Evolutionary conservation across 30 jellyfish, hydroid and myxozoan genomes (phyloP), one percentile per base, ranked within the genome.

Genomic region (Haliclystus octoradiatus): DNA sequence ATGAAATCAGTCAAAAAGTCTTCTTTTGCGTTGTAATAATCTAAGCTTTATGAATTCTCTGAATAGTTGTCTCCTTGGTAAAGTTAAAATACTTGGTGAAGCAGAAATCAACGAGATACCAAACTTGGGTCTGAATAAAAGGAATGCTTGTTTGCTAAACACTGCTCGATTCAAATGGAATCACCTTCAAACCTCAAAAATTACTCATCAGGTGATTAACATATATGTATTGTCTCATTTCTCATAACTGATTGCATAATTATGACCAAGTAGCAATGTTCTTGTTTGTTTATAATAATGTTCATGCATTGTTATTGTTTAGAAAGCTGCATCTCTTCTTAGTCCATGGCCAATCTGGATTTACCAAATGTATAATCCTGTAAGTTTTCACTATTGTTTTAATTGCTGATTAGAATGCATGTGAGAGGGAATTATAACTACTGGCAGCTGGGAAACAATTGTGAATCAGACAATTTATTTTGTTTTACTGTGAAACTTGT

Each of bases 301-400:
- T n/a, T 9, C 60, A 9, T 46, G 60, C n/a, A n/a, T 65, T 19
- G 0, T 73, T 29, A 30, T 53, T 15, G 34, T 78, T 9, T 68
- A 85, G 96, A 67, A 67, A 14, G 80, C 87, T 15, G 47, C 76
- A 31, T 65, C 94, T 19, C 68, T 90, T 26, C 70, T 85, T 24
- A 62, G 92, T 25, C 66, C 93, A 0, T 68, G 78, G 40, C 96
- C 83, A 46, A 77, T 70, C 26, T 85, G 96, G 96, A 92, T 79
- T 1, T 85, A 85, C 68, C 74, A 65, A 49, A 84, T 78, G 12
- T 85, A 78, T 71, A 73, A 85, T 52, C 94, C 96, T 27, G 96
- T 85, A 62, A 72, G 96, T 68, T 12, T 14, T 3, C 46, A 12
- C 23, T 50, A n/a, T 31, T 64, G n/a, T n/a, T 26, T 2, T 31